Evolutionary conservation across 2,888 invertebrate genomes (phyloP).

Genomic region (Dascillus cervinus): DNA sequence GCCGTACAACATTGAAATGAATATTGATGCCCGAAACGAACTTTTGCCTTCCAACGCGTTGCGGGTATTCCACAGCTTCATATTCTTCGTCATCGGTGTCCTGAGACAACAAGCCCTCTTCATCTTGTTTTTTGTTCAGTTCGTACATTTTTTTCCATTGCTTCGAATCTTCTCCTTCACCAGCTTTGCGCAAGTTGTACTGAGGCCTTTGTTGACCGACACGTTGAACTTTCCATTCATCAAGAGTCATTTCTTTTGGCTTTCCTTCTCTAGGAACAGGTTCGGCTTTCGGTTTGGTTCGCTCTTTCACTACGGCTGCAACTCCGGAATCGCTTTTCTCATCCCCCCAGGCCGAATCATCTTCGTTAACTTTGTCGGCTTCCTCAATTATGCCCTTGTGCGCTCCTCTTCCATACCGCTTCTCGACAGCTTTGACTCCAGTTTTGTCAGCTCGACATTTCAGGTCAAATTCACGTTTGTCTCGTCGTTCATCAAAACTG

Average conservation of each 20-base stretch:
- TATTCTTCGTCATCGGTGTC: conserved; percentile 50
- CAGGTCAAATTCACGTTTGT: conserved; percentile 89
- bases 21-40: conserved; percentile 81
- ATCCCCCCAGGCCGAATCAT: conserved; percentile 41
- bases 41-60: conserved; percentile 80
- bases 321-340: conserved; percentile 40
- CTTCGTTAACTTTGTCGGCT: conserved; percentile 33
- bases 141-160: conserved; percentile 91
- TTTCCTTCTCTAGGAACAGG: conserved; percentile 58
- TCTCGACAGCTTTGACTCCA: conserved; percentile 88
- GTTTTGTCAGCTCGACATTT: conserved; percentile 94
- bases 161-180: conserved; percentile 83
- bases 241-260: conserved; percentile 81
- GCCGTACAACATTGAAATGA: conserved; percentile 73
- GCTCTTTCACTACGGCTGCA: conserved; percentile 31
- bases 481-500: conserved; percentile 61
- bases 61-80: conserved; percentile 72
- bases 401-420: conserved; percentile 89
- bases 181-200: conserved; percentile 87
- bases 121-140: conserved; percentile 66
- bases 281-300: conserved; percentile 30
- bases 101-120: too few relatives aligned
- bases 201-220: conserved; percentile 74
- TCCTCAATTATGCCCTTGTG: conserved; percentile 84
- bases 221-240: conserved; percentile 89